Percentiles rank a stretch among this genome's conserved stretches.
Evolutionary conservation across 2,888 invertebrate genomes (phyloP).

Genomic region (Mechanitis messenoides): DNA sequence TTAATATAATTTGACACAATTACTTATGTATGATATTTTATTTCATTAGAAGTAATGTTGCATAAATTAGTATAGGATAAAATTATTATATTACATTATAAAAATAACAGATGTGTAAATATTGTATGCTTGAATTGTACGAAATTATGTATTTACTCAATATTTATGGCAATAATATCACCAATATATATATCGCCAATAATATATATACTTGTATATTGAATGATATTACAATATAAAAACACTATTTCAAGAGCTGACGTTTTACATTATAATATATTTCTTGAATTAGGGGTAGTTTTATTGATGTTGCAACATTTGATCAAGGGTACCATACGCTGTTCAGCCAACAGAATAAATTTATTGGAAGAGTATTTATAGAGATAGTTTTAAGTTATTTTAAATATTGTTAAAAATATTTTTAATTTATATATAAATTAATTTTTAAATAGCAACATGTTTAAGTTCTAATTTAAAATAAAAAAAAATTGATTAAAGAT

Average conservation of each 20-base stretch:
- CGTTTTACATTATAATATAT: slow-evolving; percentile 21
- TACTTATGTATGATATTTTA: too few species aligned
- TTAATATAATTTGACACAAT: too few species aligned
- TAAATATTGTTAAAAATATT: too few species aligned
- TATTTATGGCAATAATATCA: not conserved
- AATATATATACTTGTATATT: not conserved
- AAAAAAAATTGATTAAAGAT: too few species aligned
- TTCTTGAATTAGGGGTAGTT: slow-evolving; percentile 12
- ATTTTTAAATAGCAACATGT: too few species aligned
- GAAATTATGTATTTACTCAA: not conserved
- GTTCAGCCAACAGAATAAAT: slow-evolving; percentile 40
- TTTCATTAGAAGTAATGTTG: too few species aligned
- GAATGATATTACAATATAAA: not conserved
- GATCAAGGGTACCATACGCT: slow-evolving; percentile 25
- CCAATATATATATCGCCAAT: not conserved
- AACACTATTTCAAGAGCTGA: not conserved
- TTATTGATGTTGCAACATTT: slow-evolving; percentile 18
- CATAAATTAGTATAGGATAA: too few species aligned
- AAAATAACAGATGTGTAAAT: too few species aligned
- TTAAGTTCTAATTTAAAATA: too few species aligned
- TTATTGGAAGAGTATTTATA: slow-evolving; percentile 37
- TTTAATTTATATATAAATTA: too few species aligned
- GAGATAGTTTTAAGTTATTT: slow-evolving; percentile 29
- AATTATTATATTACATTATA: too few species aligned
- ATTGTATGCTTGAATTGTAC: not conserved